Evolutionary conservation across 2,888 invertebrate genomes (phyloP).

Genomic region (Platycnemis pennipes): DNA sequence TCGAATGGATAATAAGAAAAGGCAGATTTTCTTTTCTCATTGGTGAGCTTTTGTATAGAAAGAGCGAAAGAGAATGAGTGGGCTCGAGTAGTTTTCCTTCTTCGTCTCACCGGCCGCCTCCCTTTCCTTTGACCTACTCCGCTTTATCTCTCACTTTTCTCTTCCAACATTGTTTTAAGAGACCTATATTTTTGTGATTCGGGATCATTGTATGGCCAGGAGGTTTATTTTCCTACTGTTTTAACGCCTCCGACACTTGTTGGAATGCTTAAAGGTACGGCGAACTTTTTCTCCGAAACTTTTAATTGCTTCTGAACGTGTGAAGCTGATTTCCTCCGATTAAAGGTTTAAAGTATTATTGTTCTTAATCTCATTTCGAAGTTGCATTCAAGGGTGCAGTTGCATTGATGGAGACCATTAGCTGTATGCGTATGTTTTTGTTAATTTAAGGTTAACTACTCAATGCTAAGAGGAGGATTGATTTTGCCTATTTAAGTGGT

Average conservation of each 20-base stretch:
- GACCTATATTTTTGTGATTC: constrained; percentile 25
- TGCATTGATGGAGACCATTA: no score
- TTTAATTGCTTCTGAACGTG: neutral
- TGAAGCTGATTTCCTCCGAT: neutral
- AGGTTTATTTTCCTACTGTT: neutral
- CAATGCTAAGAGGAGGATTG: no score
- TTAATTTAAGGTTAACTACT: no score
- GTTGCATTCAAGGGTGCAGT: no score
- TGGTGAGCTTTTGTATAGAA: constrained; percentile 19
- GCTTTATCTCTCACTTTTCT: neutral
- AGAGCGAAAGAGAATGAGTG: constrained; percentile 32
- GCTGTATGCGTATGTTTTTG: no score
- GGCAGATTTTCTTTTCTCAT: constrained; percentile 53
- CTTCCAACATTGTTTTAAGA: constrained; percentile 17
- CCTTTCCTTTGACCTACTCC: constrained; percentile 31
- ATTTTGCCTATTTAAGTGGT: no score
- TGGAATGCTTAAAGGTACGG: neutral
- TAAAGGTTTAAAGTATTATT: no score
- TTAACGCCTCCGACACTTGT: neutral
- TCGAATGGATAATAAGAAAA: constrained; percentile 64
- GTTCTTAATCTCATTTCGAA: no score
- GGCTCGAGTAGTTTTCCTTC: constrained; percentile 24
- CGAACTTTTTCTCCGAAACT: neutral
- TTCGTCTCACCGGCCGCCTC: neutral
- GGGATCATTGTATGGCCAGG: neutral